Evolutionary conservation across 2,113 vertebrate genomes (phyloP).

Genomic region (Promerops cafer): DNA sequence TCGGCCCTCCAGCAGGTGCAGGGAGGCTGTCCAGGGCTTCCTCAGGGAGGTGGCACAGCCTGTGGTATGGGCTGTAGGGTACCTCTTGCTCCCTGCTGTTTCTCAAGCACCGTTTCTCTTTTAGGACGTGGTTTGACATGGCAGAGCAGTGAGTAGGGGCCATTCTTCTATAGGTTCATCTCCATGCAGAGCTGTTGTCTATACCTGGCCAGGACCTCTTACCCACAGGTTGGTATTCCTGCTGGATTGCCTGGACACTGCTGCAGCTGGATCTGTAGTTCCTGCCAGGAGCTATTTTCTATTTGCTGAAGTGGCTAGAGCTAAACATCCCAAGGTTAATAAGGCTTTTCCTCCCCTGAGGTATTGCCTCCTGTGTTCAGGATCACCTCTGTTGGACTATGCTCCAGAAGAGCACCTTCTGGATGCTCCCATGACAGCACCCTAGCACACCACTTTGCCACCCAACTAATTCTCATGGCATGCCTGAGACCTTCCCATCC

Average conservation of each 20-base stretch:
- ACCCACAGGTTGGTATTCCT: neutral
- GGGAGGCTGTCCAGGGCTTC: neutral
- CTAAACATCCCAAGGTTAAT: neutral
- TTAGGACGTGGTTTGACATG: neutral
- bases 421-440: neutral
- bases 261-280: neutral
- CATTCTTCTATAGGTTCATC: neutral
- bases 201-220: neutral
- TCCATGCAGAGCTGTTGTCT: neutral
- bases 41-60: neutral
- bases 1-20: neutral
- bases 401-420: neutral
- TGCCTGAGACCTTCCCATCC: neutral
- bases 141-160: neutral
- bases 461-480: neutral
- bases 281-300: neutral
- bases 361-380: neutral
- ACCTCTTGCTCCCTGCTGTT: neutral
- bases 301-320: neutral
- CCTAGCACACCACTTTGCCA: neutral
- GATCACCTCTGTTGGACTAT: neutral
- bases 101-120: neutral
- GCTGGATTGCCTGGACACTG: neutral
- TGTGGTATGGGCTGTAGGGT: neutral
- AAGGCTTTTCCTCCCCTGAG: neutral